Evolutionary conservation across 2,888 invertebrate species (phyloP).

Genomic region (Dicranocentrus wangi): DNA sequence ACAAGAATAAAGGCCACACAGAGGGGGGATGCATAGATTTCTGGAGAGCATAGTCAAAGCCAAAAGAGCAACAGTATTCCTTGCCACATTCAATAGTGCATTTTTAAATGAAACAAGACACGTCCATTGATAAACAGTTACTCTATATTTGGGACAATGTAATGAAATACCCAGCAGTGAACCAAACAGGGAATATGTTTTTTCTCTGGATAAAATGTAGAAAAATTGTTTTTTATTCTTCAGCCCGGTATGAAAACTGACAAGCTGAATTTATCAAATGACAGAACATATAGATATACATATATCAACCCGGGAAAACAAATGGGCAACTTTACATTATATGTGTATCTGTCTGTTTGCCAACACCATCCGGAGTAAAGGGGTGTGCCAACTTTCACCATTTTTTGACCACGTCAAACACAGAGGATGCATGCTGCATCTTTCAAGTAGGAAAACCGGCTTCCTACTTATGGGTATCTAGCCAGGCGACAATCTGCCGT

Average conservation of each 20-base stretch:
- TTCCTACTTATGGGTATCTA: too few relatives aligned
- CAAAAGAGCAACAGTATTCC: conserved; percentile 53
- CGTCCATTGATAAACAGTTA: neutral
- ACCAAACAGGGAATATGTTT: neutral
- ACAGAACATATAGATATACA: too few relatives aligned
- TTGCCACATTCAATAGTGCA: neutral
- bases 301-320: too few relatives aligned
- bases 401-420: too few relatives aligned
- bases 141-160: neutral
- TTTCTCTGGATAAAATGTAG: neutral
- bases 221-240: too few relatives aligned
- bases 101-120: conserved; percentile 12
- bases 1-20: conserved; percentile 16
- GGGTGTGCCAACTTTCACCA: too few relatives aligned
- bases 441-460: too few relatives aligned
- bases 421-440: too few relatives aligned
- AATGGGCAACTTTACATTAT: too few relatives aligned
- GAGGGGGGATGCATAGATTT: neutral
- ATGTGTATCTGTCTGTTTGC: too few relatives aligned
- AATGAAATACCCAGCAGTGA: neutral
- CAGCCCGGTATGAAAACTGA: conserved; percentile 17
- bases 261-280: conserved; percentile 6
- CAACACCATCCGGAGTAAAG: too few relatives aligned
- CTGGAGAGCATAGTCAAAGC: conserved; percentile 4
- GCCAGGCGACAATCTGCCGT: too few relatives aligned